Evolutionary conservation across 2,888 invertebrate species (phyloP).

Genomic region (Anthrax anthrax): DNA sequence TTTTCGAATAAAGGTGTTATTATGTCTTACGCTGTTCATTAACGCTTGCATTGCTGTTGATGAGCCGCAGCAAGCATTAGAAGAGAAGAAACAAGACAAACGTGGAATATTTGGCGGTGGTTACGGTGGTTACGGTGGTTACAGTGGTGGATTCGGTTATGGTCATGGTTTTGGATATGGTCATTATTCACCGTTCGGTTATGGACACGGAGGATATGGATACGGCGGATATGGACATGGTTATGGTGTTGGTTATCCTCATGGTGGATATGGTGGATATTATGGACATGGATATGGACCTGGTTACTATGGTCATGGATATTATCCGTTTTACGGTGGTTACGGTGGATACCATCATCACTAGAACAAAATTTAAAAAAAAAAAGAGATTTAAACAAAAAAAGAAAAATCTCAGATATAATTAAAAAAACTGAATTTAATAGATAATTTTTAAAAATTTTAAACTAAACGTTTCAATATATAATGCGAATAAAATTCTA

Average conservation of each 20-base stretch:
- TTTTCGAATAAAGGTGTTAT: background rate
- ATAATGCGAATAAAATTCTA: too few relatives aligned
- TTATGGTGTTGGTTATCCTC: background rate
- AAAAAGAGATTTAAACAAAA: background rate
- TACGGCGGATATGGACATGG: background rate
- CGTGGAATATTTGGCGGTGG: slow-evolving; percentile 2
- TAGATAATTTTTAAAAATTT: too few relatives aligned
- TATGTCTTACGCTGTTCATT: background rate
- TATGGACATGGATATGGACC: background rate
- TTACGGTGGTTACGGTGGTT: background rate
- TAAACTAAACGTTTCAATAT: too few relatives aligned
- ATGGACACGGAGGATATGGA: background rate
- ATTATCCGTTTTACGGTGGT: background rate
- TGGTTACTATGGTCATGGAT: background rate
- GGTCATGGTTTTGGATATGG: background rate
- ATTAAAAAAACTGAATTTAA: too few relatives aligned
- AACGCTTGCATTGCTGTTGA: background rate
- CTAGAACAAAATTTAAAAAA: background rate
- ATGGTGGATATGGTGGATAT: background rate
- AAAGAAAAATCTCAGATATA: too few relatives aligned
- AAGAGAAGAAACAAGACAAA: slow-evolving; percentile 1
- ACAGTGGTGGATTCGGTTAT: background rate
- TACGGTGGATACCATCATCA: background rate
- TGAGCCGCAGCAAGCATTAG: background rate
- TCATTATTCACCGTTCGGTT: background rate